Evolutionary conservation across 2,113 vertebrate species (phyloP).

Genomic region (Regulus satrapa): DNA sequence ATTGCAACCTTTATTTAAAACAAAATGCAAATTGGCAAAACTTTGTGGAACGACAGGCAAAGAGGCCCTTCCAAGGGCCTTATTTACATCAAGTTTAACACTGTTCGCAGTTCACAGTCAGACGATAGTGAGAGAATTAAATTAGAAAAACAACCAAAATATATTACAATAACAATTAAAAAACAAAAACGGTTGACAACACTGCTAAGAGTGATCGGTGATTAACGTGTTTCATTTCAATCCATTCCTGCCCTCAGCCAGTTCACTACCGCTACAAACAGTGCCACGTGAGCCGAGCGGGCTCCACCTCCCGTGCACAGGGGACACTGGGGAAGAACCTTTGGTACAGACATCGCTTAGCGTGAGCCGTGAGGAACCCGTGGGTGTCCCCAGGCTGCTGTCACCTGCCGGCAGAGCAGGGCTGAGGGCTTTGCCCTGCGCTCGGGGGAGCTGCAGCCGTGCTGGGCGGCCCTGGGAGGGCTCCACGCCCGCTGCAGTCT

Average conservation of each 20-base stretch:
- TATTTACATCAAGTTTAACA: conserved; percentile 99
- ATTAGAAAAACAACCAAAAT: conserved; percentile 89
- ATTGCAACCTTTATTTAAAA: conserved; percentile 83
- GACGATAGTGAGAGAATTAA: conserved; percentile 95
- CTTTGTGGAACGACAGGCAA: conserved; percentile 72
- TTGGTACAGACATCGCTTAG: conserved; percentile 49
- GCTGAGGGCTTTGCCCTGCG: neutral
- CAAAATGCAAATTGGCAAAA: conserved; percentile 79
- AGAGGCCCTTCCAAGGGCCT: conserved; percentile 66
- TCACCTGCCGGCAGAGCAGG: neutral
- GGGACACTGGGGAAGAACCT: neutral
- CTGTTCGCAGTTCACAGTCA: conserved; percentile 99
- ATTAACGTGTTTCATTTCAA: conserved; percentile 32
- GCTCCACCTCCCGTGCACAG: neutral
- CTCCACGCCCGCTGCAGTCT: neutral
- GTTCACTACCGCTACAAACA: neutral
- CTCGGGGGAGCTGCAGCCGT: neutral
- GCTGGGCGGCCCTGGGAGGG: neutral
- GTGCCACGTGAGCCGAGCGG: neutral
- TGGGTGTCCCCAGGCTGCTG: no score
- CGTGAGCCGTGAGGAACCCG: neutral
- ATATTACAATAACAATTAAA: conserved; percentile 87
- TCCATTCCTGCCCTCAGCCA: conserved; percentile 16
- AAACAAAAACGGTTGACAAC: conserved; percentile 79
- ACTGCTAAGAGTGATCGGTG: conserved; percentile 73